Conservation (phyloP, 2,888 invertebrate genomes). For the Eupeodes latifasciatus region DNA sequence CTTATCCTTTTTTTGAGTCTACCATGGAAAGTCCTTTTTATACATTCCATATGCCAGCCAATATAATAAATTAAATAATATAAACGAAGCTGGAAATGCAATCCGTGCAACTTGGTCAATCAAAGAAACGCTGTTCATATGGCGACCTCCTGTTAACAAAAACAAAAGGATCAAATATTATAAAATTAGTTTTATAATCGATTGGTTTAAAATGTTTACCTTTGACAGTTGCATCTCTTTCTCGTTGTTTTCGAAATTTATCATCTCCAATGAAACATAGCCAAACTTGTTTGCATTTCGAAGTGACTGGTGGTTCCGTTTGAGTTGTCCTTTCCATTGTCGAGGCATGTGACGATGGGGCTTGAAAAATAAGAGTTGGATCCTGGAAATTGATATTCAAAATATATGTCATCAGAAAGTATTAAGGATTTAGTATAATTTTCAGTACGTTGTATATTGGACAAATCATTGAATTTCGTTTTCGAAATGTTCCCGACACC, state of each 20-base stretch:
- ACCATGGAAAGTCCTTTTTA: constrained; percentile 84
- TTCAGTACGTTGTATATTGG: constrained; percentile 87
- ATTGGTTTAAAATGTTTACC: constrained; percentile 48
- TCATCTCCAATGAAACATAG: constrained; percentile 92
- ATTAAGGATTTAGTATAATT: too few species aligned
- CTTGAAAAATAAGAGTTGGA: constrained; percentile 83
- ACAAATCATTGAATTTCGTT: constrained; percentile 87
- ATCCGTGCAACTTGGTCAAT: constrained; percentile 93
- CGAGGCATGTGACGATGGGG: constrained; percentile 84
- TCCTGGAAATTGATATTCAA: constrained; percentile 80
- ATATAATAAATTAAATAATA: constrained; percentile 93
- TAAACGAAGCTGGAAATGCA: constrained; percentile 94
- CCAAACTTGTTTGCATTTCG: constrained; percentile 91
- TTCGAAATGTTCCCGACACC: constrained; percentile 82
- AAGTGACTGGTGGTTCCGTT: constrained; percentile 89
- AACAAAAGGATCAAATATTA: not conserved
- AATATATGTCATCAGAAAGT: not conserved
- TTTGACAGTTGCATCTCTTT: constrained; percentile 87
- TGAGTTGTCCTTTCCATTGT: constrained; percentile 94
- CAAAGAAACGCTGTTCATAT: constrained; percentile 93
- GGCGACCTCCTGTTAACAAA: constrained; percentile 83
- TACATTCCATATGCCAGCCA: constrained; percentile 94
- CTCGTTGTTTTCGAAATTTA: constrained; percentile 89
- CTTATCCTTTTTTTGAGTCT: constrained; percentile 77
- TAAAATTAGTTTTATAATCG: not conserved